Percentiles rank a stretch among this genome's conserved stretches.
phyloP scores from a whole-genome alignment of 1,140 invertebrate species.

The Thalassaphorura encarpata region DNA sequence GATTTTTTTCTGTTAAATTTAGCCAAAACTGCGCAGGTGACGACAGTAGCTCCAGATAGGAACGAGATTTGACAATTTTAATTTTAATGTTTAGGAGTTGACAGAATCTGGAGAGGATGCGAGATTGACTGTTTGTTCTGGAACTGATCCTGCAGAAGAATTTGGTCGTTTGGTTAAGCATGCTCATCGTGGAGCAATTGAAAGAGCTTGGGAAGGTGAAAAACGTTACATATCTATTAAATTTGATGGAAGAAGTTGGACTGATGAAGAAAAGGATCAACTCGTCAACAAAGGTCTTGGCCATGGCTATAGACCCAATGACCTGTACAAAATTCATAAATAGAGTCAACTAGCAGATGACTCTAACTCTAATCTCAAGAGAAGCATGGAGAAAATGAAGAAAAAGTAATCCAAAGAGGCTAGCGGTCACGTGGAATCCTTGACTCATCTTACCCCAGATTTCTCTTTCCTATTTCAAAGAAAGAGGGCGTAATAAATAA shows the following conservation, averaged over 20 bases:
- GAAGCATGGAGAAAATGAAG: constrained; percentile 60
- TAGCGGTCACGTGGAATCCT: too few relatives aligned
- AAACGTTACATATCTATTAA: constrained; percentile 74
- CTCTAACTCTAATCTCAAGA: constrained; percentile 71
- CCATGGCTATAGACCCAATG: constrained; percentile 77
- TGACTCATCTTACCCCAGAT: too few relatives aligned
- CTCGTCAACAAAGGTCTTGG: constrained; percentile 73
- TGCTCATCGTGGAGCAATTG: constrained; percentile 79
- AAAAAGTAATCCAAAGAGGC: constrained; percentile 43
- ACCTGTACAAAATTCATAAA: constrained; percentile 77
- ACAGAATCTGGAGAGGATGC: constrained; percentile 76
- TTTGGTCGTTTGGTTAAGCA: constrained; percentile 75
- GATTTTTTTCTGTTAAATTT: too few relatives aligned
- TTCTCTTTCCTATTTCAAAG: too few relatives aligned
- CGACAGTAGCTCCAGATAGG: constrained; percentile 67
- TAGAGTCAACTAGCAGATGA: constrained; percentile 90
- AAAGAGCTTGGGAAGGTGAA: constrained; percentile 83
- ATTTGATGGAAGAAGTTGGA: constrained; percentile 78
- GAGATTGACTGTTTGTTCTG: constrained; percentile 82
- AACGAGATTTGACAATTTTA: constrained; percentile 62
- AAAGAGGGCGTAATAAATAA: too few relatives aligned
- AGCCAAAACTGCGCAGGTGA: constrained; percentile 66
- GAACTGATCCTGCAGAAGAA: constrained; percentile 74
- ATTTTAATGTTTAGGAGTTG: constrained; percentile 51
- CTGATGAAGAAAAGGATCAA: constrained; percentile 82